phyloP scores from a whole-genome alignment of 2,113 vertebrate genomes.

The Rhinoptilus africanus region DNA sequence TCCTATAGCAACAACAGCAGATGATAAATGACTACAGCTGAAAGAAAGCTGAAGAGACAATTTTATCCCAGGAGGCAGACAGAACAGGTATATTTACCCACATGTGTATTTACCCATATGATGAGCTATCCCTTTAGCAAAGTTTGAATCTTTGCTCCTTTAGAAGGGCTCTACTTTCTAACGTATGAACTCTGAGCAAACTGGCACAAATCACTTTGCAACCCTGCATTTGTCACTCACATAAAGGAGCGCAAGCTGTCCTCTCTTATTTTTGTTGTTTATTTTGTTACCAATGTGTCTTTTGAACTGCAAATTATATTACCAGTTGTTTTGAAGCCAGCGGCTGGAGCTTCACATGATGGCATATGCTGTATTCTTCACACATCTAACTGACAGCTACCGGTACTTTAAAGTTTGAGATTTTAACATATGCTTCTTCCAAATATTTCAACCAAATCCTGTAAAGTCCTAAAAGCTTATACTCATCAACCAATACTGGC shows the following conservation, averaged over 20 bases:
- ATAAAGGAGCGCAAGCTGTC: not conserved
- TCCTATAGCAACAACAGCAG: not conserved
- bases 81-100: not conserved
- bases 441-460: not conserved
- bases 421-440: not conserved
- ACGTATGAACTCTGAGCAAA: not conserved
- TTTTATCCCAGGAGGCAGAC: not conserved
- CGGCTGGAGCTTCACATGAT: not conserved
- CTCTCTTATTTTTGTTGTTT: not conserved
- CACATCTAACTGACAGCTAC: not conserved
- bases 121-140: not conserved
- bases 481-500: not conserved
- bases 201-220: not conserved
- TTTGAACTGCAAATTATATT: not conserved
- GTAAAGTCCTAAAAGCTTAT: not conserved
- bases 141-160: not conserved
- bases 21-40: not conserved
- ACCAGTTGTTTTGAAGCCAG: not conserved
- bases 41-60: not conserved
- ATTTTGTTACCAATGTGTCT: not conserved
- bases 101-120: not conserved
- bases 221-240: not conserved
- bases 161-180: not conserved
- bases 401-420: not conserved
- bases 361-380: not conserved